Evolutionary conservation across 2,113 vertebrate species (phyloP), one percentile per base, ranked within the genome.

Genomic region (Chionodraco myersi): DNA sequence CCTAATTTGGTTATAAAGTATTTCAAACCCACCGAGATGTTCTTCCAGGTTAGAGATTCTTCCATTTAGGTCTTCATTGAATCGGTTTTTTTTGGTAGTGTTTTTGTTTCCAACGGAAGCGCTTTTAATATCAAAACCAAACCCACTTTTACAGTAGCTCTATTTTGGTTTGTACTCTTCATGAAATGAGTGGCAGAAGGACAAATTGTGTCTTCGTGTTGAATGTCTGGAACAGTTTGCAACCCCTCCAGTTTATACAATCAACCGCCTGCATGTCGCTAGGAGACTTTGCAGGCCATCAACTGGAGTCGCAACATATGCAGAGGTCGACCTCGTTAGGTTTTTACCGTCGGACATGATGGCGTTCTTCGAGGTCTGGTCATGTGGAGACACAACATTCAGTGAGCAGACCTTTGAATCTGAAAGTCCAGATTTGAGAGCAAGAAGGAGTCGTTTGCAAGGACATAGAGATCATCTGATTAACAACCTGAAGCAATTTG

Each of bases 141-240:
- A 88, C 86, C 89, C 89, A 79, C 71, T 73, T 82, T 58, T 56
- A 80, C 48, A 60, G 91, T 92, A 92, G 91, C 88, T 92, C 87
- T 91, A 59, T 81, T 81, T 91, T 63, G 84, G 78, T 91, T 83
- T 65, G 51, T 61, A 73, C 66, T 88, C 73, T 77, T 60, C 64
- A 77, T 30, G 75, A 80, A 41, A 73, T 41, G 56, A 77, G 83
- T 88, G 59, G 84, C 75, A 80, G 51, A 74, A 26, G 58, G 61
- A 82, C 49, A 76, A 34, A 23, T 81, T 70, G 68, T 51, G 82
- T 87, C 77, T 80, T 79, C 47, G 54, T 82, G 77, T 88, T 86
- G 74, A 89, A 89, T 82, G 84, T 90, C 83, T 90, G 89, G 85
- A 92, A 89, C 83, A 85, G 87, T 92, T 83, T 86, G 74, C 81